Evolutionary conservation across 2,113 vertebrate species (phyloP), one percentile per base, ranked within the genome.

Genomic region (Sigmodon hispidus): DNA sequence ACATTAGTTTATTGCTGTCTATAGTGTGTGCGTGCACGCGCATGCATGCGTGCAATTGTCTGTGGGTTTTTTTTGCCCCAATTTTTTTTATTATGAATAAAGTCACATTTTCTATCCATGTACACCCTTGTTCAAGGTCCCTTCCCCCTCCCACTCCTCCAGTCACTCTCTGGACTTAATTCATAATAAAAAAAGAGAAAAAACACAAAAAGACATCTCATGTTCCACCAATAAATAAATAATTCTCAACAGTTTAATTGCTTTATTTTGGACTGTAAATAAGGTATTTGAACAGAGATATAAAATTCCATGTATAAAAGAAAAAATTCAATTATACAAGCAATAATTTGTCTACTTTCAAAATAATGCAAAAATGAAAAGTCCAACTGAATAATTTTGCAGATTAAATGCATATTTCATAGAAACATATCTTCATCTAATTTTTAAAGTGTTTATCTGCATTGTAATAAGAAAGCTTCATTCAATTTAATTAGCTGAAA

Each of bases 361-460:
- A 94, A 97, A 90, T 95, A 87, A 96, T 87, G 13, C n/a, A 92
- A 87, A 95, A 89, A 10, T 87, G 55, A 97, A 48, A 75, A 59
- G 13, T 11, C 81, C 55, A 93, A 90, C 5, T 79, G 36, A 59
- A 61, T 86, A 89, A 63, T 94, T 97, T 92, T 84, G 73, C 2
- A 85, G 94, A 87, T 90, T 69, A 55, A 87, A 94, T 50, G 48
- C 13, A 45, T 45, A 70, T 48, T 79, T 72, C 50, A 21, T 67
- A n/a, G 10, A 92, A 83, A 72, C 22, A 55, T 15, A 92, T 70
- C 29, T 63, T 75, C 48, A 84, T 11, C 9, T 84, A 88, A 70
- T 92, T 93, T 96, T 95, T 87, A 76, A 76, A 22, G 91, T 40
- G 95, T 69, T 75, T 85, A 73, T 90, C 57, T 92, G 11, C 40